These are phyloP conservation scores for Vesta saturnalis DNA, from an alignment of 2,888 invertebrate genomes.

Conservation along the genomic window DNA sequence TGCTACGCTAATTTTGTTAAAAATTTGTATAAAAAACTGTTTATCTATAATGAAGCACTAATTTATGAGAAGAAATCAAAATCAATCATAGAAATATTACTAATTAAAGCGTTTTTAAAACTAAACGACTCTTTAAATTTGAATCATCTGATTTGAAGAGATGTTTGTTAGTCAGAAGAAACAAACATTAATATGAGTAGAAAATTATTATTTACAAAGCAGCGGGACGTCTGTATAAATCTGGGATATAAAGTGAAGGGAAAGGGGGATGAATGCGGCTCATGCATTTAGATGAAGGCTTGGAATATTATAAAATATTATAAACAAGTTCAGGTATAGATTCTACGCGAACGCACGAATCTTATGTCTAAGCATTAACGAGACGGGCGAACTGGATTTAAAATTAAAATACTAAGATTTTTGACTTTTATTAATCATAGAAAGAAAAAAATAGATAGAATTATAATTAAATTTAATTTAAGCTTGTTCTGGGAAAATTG, in stretches of 20 bases:
- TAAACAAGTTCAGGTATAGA: conserved; percentile 52
- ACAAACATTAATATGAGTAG: conserved; percentile 59
- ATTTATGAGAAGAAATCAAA: conserved; percentile 30
- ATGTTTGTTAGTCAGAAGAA: conserved; percentile 51
- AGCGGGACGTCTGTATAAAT: conserved; percentile 50
- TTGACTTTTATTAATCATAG: conserved; percentile 34
- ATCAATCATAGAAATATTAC: conserved; percentile 31
- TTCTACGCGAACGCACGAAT: conserved; percentile 40
- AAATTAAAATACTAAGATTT: conserved; percentile 31
- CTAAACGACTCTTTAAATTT: conserved; percentile 50
- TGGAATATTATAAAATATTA: conserved; percentile 56
- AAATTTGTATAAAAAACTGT: conserved; percentile 7
- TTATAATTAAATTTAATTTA: conserved; percentile 5
- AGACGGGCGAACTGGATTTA: conserved; percentile 26
- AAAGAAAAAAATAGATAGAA: conserved; percentile 8
- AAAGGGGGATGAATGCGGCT: conserved; percentile 41
- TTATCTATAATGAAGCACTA: conserved; percentile 21
- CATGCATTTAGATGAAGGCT: conserved; percentile 57
- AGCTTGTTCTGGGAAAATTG: background rate
- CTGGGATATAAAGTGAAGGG: conserved; percentile 42
- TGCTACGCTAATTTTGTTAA: background rate
- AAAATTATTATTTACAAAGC: conserved; percentile 60
- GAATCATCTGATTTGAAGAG: conserved; percentile 55
- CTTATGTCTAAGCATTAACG: conserved; percentile 41
- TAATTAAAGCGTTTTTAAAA: conserved; percentile 26